Evolutionary conservation across 1,140 invertebrate genomes (phyloP).

Genomic region (Drosophila subpulchrella): DNA sequence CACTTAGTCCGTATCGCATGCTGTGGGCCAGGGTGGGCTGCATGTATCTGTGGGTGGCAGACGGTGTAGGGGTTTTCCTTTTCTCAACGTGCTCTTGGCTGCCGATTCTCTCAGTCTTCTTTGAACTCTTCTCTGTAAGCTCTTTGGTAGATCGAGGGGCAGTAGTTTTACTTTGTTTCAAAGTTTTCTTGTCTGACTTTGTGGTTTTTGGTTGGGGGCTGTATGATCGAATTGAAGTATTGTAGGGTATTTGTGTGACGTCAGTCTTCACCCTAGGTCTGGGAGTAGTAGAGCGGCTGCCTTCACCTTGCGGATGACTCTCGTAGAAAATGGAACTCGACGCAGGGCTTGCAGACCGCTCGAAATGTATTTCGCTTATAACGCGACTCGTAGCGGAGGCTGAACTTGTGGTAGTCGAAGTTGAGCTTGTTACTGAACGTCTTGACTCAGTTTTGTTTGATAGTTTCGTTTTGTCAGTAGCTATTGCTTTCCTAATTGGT

Average conservation of each 20-base stretch:
- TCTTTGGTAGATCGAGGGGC: slow-evolving; percentile 46
- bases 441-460: slow-evolving; percentile 55
- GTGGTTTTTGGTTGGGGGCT: slow-evolving; percentile 56
- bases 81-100: slow-evolving; percentile 30
- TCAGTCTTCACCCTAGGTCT: slow-evolving; percentile 75
- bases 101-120: slow-evolving; percentile 28
- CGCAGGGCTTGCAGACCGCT: slow-evolving; percentile 69
- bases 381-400: slow-evolving; percentile 65
- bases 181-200: slow-evolving; percentile 35
- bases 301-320: slow-evolving; percentile 67
- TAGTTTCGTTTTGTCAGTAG: slow-evolving; percentile 25
- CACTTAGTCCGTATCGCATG: slow-evolving; percentile 60
- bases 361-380: slow-evolving; percentile 72
- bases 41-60: slow-evolving; percentile 74
- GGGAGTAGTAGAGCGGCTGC: slow-evolving; percentile 70
- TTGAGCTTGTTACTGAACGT: slow-evolving; percentile 67
- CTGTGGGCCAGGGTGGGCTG: slow-evolving; percentile 75
- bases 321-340: slow-evolving; percentile 79
- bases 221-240: slow-evolving; percentile 55
- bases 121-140: slow-evolving; percentile 16
- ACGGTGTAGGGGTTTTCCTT: slow-evolving; percentile 55
- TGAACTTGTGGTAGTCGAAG: slow-evolving; percentile 63
- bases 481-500: slow-evolving; percentile 11
- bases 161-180: slow-evolving; percentile 32
- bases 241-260: slow-evolving; percentile 72